phyloP scores from a whole-genome alignment of 2,888 invertebrate genomes.

The Deladenus siricidicola region DNA sequence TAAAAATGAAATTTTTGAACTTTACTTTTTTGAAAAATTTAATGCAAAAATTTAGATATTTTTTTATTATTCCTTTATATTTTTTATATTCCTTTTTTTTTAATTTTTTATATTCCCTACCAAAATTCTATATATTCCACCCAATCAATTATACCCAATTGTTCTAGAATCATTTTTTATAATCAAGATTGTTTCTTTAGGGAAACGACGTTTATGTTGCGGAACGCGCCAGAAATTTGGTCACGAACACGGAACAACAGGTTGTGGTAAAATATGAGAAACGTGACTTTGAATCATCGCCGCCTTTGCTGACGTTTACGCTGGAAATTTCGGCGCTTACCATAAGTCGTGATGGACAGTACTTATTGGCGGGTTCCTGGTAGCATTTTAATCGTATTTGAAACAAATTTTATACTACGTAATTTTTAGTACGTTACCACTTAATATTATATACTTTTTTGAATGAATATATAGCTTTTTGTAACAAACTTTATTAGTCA shows the following conservation, averaged over 20 bases:
- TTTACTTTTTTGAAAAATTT: not conserved
- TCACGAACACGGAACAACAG: slow-evolving; percentile 20
- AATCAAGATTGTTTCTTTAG: not conserved
- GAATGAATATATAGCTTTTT: too few relatives aligned
- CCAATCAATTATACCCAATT: too few relatives aligned
- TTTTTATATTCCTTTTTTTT: not conserved
- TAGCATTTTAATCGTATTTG: too few relatives aligned
- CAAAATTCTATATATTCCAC: not conserved
- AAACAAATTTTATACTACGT: too few relatives aligned
- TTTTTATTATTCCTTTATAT: not conserved
- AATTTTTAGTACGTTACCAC: too few relatives aligned
- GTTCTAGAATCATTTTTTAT: not conserved
- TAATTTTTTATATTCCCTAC: not conserved
- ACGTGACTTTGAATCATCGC: slow-evolving; percentile 8
- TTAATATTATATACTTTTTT: too few relatives aligned
- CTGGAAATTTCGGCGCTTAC: slow-evolving; percentile 17
- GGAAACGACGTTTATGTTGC: slow-evolving; percentile 18
- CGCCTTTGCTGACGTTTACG: slow-evolving; percentile 18
- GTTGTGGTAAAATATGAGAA: slow-evolving; percentile 15
- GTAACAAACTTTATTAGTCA: too few relatives aligned
- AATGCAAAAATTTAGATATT: not conserved
- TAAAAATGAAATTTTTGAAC: too few relatives aligned
- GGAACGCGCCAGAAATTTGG: slow-evolving; percentile 8
- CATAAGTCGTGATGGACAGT: slow-evolving; percentile 12
- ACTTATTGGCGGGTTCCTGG: slow-evolving; percentile 20